Evolutionary conservation across 2,797 vertebrate genomes (phyloP).

Genomic region (Myoxocephalus aenaeus): DNA sequence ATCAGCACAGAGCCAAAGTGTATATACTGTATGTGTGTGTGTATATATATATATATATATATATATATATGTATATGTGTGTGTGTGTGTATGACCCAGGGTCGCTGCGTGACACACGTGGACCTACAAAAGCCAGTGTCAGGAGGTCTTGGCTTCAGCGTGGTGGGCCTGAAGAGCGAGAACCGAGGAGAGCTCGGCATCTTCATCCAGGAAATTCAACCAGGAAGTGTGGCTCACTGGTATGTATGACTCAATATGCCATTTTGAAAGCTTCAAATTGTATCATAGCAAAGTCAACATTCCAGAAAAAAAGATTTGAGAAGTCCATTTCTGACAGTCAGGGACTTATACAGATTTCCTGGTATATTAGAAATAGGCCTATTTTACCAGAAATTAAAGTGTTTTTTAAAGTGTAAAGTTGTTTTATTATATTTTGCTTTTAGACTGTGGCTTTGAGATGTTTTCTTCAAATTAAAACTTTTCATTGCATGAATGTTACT

Average conservation of each 20-base stretch:
- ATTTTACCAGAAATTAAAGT: background rate
- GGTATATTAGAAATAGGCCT: constrained; percentile 5
- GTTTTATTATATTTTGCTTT: background rate
- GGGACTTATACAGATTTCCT: constrained; percentile 2
- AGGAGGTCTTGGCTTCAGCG: constrained; percentile 96
- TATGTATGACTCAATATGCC: constrained; percentile 60
- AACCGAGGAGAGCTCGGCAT: constrained; percentile 96
- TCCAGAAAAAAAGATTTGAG: constrained; percentile 5
- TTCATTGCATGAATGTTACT: background rate
- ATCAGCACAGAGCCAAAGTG: constrained; percentile 20
- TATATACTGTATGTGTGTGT: background rate
- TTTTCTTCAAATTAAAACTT: background rate
- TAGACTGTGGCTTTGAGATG: background rate
- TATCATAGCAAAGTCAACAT: background rate
- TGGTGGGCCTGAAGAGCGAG: constrained; percentile 95
- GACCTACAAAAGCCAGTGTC: constrained; percentile 91
- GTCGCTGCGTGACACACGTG: constrained; percentile 89
- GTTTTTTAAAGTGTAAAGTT: no score
- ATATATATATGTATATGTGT: background rate
- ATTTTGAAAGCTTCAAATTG: constrained; percentile 7
- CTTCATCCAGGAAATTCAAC: constrained; percentile 97
- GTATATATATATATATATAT: background rate
- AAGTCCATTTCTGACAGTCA: constrained; percentile 2
- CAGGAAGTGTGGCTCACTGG: constrained; percentile 94
- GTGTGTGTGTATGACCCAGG: constrained; percentile 78